phyloP scores from a whole-genome alignment of 2,797 vertebrate species.

The Tapera naevia region DNA sequence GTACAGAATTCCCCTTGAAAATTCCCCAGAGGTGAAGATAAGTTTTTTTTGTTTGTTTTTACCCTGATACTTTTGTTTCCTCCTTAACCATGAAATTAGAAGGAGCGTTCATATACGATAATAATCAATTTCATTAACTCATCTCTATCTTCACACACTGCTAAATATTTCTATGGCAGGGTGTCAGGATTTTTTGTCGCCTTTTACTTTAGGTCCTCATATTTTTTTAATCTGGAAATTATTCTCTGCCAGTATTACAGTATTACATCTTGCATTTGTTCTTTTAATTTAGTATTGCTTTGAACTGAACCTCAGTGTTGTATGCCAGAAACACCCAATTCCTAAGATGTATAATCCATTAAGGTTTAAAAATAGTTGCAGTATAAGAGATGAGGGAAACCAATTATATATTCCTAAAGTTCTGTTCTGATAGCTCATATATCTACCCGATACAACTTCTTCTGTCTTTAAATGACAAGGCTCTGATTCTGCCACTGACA shows the following conservation, averaged over 20 bases:
- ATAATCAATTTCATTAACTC: not conserved
- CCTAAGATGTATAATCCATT: not conserved
- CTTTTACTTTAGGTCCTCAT: not conserved
- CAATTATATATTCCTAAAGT: not conserved
- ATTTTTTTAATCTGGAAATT: not conserved
- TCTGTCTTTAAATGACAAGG: not conserved
- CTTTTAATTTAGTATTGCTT: not conserved
- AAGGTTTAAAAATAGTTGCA: not conserved
- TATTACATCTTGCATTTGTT: not conserved
- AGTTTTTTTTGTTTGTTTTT: not conserved
- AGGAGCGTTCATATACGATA: not conserved
- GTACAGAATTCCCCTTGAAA: not conserved
- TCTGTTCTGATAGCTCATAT: not conserved
- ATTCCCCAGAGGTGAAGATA: not conserved
- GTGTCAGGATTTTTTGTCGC: not conserved
- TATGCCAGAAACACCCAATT: not conserved
- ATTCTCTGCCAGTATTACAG: not conserved
- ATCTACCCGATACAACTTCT: not conserved
- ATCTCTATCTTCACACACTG: not conserved
- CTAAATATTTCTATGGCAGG: accelerated
- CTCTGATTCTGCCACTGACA: not conserved
- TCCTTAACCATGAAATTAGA: not conserved
- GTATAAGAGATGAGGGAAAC: not conserved
- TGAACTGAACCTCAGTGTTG: not conserved
- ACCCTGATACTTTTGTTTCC: not conserved